These are phyloP conservation scores for Silvanus unidentatus DNA, from an alignment of 2,888 invertebrate species.

Conservation along the genomic window DNA sequence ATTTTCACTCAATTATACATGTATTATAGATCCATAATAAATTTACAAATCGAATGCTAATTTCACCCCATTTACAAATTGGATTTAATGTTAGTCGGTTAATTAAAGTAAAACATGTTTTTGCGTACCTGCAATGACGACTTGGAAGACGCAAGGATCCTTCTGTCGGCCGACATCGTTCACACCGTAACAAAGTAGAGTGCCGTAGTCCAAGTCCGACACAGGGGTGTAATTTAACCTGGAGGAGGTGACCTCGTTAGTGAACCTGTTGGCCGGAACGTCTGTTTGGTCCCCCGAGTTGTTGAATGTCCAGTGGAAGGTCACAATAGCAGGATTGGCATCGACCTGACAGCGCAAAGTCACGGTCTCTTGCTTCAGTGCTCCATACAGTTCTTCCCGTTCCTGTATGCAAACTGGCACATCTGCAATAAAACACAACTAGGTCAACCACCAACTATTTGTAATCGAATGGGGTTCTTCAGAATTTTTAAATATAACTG, in stretches of 20 bases:
- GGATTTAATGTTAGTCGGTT: too few species aligned
- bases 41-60: too few species aligned
- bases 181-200: conserved; percentile 78
- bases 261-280: conserved; percentile 63
- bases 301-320: conserved; percentile 91
- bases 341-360: conserved; percentile 80
- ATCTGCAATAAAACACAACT: conserved; percentile 46
- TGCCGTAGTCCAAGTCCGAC: conserved; percentile 84
- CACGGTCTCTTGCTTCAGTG: conserved; percentile 83
- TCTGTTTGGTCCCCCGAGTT: conserved; percentile 82
- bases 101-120: background rate
- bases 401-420: conserved; percentile 73
- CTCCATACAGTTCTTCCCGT: conserved; percentile 76
- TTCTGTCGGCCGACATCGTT: conserved; percentile 80
- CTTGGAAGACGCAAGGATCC: conserved; percentile 79
- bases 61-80: too few species aligned
- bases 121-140: conserved; percentile 71
- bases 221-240: conserved; percentile 79
- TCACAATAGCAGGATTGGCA: conserved; percentile 78
- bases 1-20: background rate
- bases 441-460: background rate
- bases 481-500: too few species aligned
- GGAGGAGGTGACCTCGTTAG: conserved; percentile 61
- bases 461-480: too few species aligned
- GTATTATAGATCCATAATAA: too few species aligned